These are phyloP conservation scores for Acanthurus lineatus DNA, from an alignment of 2,797 vertebrate genomes.

Conservation along the genomic window DNA sequence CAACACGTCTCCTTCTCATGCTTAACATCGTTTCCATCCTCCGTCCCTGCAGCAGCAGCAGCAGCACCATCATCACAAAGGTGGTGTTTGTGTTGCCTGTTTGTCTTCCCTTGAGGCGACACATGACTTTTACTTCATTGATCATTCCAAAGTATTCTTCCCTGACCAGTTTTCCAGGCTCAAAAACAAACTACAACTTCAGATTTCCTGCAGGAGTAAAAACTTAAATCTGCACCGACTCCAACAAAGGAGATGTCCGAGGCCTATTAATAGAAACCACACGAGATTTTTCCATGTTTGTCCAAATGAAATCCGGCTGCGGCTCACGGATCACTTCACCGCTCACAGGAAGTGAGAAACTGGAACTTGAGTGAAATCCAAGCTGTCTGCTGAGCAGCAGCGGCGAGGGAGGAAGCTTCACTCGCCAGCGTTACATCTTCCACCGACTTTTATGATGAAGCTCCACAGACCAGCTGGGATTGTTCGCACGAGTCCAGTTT, in stretches of 20 bases:
- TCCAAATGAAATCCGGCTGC: conserved; percentile 30
- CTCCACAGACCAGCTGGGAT: too few species aligned
- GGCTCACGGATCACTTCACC: background rate
- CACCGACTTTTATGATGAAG: conserved; percentile 1
- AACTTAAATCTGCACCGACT: background rate
- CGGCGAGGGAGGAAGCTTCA: conserved; percentile 16
- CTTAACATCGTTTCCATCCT: too few species aligned
- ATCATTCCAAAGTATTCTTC: background rate
- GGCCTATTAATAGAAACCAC: background rate
- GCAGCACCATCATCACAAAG: too few species aligned
- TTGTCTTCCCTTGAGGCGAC: conserved; percentile 11
- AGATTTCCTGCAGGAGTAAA: background rate
- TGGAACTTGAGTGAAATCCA: conserved; percentile 38
- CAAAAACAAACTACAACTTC: background rate
- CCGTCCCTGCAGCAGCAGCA: too few species aligned
- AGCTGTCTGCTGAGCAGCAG: conserved; percentile 36
- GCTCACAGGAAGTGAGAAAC: conserved; percentile 21
- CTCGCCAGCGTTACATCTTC: background rate
- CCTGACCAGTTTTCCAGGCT: background rate
- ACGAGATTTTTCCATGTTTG: background rate
- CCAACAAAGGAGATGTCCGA: background rate
- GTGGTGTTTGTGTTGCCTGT: background rate
- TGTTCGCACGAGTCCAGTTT: background rate
- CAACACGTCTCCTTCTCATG: too few species aligned
- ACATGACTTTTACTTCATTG: background rate